phyloP scores from a whole-genome alignment of 2,113 vertebrate genomes.

The Collichthys lucidus region DNA sequence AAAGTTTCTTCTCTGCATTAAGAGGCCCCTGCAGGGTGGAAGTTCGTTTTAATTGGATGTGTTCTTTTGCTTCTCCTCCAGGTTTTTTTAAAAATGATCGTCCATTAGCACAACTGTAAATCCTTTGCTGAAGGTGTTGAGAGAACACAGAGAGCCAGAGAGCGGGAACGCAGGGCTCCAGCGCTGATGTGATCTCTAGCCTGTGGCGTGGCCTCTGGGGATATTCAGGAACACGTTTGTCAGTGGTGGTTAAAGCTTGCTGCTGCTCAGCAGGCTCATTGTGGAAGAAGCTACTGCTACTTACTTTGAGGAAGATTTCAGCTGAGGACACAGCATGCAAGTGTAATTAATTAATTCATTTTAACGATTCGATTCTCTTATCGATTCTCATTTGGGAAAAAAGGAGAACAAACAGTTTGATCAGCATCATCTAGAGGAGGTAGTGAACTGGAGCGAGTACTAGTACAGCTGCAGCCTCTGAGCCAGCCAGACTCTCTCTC shows the following conservation, averaged over 20 bases:
- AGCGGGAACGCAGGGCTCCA: neutral
- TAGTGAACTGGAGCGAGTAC: no score
- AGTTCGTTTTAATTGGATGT: constrained; percentile 34
- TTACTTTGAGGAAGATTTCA: neutral
- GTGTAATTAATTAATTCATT: no score
- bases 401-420: no score
- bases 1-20: constrained; percentile 27
- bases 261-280: neutral
- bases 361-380: no score
- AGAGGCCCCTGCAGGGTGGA: constrained; percentile 18
- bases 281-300: neutral
- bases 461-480: no score
- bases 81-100: constrained; percentile 36
- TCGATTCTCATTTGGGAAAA: no score
- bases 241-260: neutral
- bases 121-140: no score
- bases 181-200: constrained; percentile 25
- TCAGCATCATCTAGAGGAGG: no score
- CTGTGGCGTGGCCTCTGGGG: neutral
- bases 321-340: neutral
- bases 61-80: neutral
- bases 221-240: neutral
- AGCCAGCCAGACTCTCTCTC: no score
- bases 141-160: no score
- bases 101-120: constrained; percentile 33